phyloP scores from a whole-genome alignment of 2,888 invertebrate species.

The Schrankia costaestrigalis region DNA sequence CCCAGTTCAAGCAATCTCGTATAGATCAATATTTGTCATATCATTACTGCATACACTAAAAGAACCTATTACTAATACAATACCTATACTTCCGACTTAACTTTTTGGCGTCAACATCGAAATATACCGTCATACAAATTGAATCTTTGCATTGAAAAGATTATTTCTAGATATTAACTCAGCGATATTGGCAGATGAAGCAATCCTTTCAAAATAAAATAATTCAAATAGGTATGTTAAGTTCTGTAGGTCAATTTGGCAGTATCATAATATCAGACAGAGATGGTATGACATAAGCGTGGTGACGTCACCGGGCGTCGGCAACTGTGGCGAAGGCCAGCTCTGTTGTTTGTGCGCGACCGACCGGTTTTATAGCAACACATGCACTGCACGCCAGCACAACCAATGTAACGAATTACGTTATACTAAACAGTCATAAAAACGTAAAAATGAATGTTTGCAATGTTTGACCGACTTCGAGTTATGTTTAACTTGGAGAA shows the following conservation, averaged over 20 bases:
- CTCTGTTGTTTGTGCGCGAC: conserved; percentile 59
- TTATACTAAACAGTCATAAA: too few relatives aligned
- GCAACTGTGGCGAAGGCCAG: conserved; percentile 70
- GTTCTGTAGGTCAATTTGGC: conserved; percentile 46
- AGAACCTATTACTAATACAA: too few relatives aligned
- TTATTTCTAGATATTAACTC: too few relatives aligned
- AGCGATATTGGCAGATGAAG: conserved; percentile 28
- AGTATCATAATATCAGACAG: conserved; percentile 45
- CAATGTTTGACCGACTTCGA: conserved; percentile 8
- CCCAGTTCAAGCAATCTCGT: too few relatives aligned
- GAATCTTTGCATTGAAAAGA: conserved; percentile 17
- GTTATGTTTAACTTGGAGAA: conserved; percentile 10
- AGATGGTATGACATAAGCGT: conserved; percentile 72
- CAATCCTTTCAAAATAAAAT: conserved; percentile 22
- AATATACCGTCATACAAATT: conserved; percentile 42
- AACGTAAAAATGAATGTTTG: too few relatives aligned
- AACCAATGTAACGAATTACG: too few relatives aligned
- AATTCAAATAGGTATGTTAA: conserved; percentile 28
- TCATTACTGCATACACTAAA: too few relatives aligned
- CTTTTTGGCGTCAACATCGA: conserved; percentile 28
- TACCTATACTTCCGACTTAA: conserved; percentile 52
- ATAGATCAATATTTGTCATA: too few relatives aligned
- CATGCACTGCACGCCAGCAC: conserved; percentile 57
- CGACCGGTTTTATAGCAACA: conserved; percentile 60
- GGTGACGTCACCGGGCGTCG: conserved; percentile 76